Base-by-base conservation (phyloP, 1,140 invertebrate species). In the Danaus melanippus region DNA sequence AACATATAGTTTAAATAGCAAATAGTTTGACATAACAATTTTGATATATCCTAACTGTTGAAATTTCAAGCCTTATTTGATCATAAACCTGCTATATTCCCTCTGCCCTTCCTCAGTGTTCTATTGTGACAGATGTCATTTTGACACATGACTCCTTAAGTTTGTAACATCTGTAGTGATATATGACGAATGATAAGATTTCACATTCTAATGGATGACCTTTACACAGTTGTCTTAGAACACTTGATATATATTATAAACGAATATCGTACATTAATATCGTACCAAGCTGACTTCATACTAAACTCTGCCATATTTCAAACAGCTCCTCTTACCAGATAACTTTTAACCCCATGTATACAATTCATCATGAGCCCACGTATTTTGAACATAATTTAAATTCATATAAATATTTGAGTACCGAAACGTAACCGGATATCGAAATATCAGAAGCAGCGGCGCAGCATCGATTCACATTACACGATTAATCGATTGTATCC, bases 401-500 rank as follows among this genome's bases (percentile, higher is more conserved):
- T 21, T 49, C 40, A 49, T 40, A 49, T 49, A 49, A 49, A 46
- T 60, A 56, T 66, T 71, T 60, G 48, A 66, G 58, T 69, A 69
- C 54, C 55, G 65, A 63, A 67, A 60, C 60, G 51, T 63, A 71
- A 66, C 65, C 68, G 64, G 62, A 69, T 66, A 67, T 66, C 64
- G 64, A 73, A 62, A 55, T 62, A 62, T 67, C 68, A 76, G 66
- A 70, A 69, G 68, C 71, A 67, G 66, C 70, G 50, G 63, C 59
- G 62, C 69, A 58, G 66, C 66, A 76, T 82, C 79, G 69, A 67
- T 60, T 82, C 70, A 76, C 62, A 75, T 83, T 75, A 80, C 66
- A 74, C 70, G 68, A 82, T 79, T 83, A 85, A 85, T 85, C 79
- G 82, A 82, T 85, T 81, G 74, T 76, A 74, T 76, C 72, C 74